Base-by-base conservation (phyloP, 1,140 invertebrate genomes). In the Panagrolaimus sp. region DNA sequence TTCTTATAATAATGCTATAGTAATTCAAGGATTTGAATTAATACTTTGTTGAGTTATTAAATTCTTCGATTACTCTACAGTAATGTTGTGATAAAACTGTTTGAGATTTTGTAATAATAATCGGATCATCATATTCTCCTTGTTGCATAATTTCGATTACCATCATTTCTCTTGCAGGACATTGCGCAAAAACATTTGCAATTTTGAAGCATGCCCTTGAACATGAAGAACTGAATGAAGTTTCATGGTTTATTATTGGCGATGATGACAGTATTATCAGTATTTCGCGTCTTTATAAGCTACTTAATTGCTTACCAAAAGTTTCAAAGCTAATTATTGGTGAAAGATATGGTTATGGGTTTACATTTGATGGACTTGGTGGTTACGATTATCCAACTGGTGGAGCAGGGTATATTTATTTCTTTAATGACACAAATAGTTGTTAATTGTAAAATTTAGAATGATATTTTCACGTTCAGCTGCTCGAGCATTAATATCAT, bases 331-430 rank as follows among this genome's bases (percentile, higher is more conserved):
- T 72, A 1, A 72, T 72, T 42, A 14, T 72, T 14, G 71, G 71
- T n/a, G 71, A 72, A 47, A 11, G 71, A 20, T 72, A 72, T 43
- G 71, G 64, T 3, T 72, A 47, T 47, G 71, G 71, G 70, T 70
- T 72, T 47, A 27, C 65, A 9, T 31, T 20, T 14, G 69, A 71
- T 43, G 70, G 70, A 14, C 16, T 53, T 16, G 68, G 70, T n/a
- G 70, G 70, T 14, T 71, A 71, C 31, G 70, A 71, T 53, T 71
- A 71, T 46, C 57, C 69, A n/a, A 71, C 70, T 72, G 57, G 51
- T 4, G 51, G 68, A 8, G 27, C 64, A 38, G 46, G 70, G 31
- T 38, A 38, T 4, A 38, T n/a, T n/a, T 2, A 38, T 38, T 38
- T 38, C 31, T 38, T 38, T 38, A 4, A 38, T 38, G 31, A 7